Evolutionary conservation across 1,140 invertebrate genomes (phyloP).

Genomic region (Metaphire vulgaris): DNA sequence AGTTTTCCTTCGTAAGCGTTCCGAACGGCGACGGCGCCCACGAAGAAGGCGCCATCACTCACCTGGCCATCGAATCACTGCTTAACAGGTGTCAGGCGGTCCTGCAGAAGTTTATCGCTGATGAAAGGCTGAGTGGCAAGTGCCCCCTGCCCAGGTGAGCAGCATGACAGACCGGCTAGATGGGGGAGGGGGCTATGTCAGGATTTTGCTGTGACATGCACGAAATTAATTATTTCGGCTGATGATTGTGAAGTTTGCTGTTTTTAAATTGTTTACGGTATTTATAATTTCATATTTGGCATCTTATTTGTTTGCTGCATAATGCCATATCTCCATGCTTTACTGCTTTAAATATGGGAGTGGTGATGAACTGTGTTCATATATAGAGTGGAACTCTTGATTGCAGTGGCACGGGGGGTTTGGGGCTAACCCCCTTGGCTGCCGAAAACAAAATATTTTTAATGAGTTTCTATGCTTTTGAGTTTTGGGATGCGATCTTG

Average conservation of each 20-base stretch:
- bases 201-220: neutral
- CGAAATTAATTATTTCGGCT: neutral
- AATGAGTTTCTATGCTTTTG: no score
- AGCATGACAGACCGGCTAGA: neutral
- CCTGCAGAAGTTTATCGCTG: constrained; percentile 75
- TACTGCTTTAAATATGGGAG: neutral
- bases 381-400: no score
- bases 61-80: constrained; percentile 80
- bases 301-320: neutral
- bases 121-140: constrained; percentile 80
- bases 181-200: neutral
- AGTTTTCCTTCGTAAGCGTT: constrained; percentile 69
- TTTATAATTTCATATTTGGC: neutral
- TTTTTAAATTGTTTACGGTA: neutral
- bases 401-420: no score
- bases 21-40: constrained; percentile 47
- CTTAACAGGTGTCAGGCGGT: constrained; percentile 83
- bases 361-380: no score
- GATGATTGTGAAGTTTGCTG: neutral
- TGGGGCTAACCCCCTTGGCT: no score
- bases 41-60: constrained; percentile 61
- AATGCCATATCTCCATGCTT: neutral
- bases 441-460: no score
- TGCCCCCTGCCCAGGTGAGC: constrained; percentile 76
- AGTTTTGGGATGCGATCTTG: no score